Evolutionary conservation across 2,113 vertebrate genomes (phyloP).

Genomic region (Semnornis frantzii): DNA sequence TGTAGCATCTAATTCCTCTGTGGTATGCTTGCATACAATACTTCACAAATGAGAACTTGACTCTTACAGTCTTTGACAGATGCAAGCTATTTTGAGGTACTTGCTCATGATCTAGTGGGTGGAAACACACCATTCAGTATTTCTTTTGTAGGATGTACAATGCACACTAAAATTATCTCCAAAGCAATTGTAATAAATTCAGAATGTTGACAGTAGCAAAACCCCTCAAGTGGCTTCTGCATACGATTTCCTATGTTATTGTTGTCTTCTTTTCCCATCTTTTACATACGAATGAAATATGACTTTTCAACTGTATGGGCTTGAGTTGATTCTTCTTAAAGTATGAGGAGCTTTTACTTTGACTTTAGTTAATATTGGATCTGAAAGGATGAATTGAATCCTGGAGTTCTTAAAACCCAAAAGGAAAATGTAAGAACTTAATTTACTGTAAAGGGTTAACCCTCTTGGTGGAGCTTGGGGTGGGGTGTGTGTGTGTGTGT

Average conservation of each 20-base stretch:
- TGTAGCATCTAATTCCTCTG: background rate
- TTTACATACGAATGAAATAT: background rate
- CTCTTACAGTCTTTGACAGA: background rate
- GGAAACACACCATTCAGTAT: background rate
- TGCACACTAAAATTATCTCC: background rate
- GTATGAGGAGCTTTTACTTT: background rate
- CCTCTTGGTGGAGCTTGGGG: no score
- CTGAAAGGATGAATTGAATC: background rate
- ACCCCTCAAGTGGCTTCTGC: background rate
- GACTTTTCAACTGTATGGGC: background rate
- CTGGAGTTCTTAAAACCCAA: background rate
- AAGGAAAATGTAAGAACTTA: background rate
- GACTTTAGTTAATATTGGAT: background rate
- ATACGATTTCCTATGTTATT: background rate
- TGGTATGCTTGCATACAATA: background rate
- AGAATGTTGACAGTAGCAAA: background rate
- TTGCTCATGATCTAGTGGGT: background rate
- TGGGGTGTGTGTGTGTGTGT: no score
- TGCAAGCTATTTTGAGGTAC: background rate
- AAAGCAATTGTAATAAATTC: background rate
- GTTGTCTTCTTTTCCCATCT: background rate
- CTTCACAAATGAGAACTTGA: background rate
- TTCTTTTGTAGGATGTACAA: background rate
- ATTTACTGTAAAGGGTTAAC: background rate
- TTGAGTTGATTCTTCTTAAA: background rate